These are phyloP conservation scores for Matsumyia berberina DNA, from an alignment of 2,888 invertebrate genomes.

Conservation along the genomic window DNA sequence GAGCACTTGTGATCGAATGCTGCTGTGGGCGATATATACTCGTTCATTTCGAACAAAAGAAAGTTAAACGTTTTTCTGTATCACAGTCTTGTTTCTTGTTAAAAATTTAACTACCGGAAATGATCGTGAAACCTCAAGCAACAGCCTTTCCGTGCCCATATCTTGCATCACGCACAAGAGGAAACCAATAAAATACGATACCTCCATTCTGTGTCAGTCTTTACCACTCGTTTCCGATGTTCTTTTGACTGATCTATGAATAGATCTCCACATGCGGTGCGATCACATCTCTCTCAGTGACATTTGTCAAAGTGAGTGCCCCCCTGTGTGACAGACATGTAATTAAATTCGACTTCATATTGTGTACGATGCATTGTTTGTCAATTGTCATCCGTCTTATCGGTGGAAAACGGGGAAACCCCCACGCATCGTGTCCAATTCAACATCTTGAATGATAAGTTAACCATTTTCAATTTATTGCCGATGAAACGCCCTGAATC, in stretches of 20 bases:
- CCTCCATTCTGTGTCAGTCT: constrained; percentile 46
- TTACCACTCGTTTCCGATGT: constrained; percentile 24
- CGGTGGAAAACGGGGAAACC: constrained; percentile 25
- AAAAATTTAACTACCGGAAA: constrained; percentile 31
- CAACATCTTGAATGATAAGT: constrained; percentile 23
- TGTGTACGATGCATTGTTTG: constrained; percentile 42
- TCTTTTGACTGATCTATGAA: constrained; percentile 21
- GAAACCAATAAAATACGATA: constrained; percentile 47
- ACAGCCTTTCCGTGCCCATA: constrained; percentile 21
- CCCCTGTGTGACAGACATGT: constrained; percentile 25
- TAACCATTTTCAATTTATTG: constrained; percentile 63
- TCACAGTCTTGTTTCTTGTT: neutral
- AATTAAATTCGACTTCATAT: constrained; percentile 61
- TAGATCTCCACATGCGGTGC: constrained; percentile 26
- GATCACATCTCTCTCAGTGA: constrained; percentile 19
- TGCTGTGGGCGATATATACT: neutral
- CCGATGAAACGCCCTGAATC: constrained; percentile 63
- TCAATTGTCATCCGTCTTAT: constrained; percentile 52
- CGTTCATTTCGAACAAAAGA: neutral
- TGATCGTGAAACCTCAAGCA: neutral
- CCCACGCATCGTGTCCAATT: constrained; percentile 51
- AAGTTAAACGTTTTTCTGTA: constrained; percentile 2
- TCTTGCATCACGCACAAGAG: constrained; percentile 29
- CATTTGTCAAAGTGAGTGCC: constrained; percentile 42
- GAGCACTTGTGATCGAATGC: neutral